Conservation (phyloP, 2,113 vertebrate genomes). For the Apodemus speciosus region DNA sequence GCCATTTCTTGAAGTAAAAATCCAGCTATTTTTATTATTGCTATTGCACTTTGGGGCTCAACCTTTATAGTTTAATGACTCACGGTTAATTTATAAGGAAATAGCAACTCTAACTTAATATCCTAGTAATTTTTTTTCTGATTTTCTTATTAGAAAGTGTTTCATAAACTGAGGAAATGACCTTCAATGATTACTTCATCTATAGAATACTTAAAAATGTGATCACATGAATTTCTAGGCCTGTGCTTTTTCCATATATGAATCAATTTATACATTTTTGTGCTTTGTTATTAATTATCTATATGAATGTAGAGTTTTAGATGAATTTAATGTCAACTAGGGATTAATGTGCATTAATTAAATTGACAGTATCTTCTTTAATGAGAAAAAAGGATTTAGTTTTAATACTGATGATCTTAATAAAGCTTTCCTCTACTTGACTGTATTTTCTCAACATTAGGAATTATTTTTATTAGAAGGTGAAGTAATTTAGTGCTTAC, state of each 20-base stretch:
- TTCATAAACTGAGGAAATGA: conserved; percentile 29
- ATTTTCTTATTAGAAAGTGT: conserved; percentile 21
- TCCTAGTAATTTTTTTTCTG: conserved; percentile 16
- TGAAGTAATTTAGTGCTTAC: conserved; percentile 85
- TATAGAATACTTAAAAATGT: conserved; percentile 44
- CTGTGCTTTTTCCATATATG: conserved; percentile 77
- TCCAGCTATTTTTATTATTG: not conserved
- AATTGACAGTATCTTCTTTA: conserved; percentile 96
- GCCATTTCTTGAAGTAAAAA: not conserved
- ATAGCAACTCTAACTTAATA: conserved; percentile 2
- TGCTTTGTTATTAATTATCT: conserved; percentile 86
- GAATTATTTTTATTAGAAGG: conserved; percentile 91
- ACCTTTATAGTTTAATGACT: conserved; percentile 21
- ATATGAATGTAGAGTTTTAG: conserved; percentile 88
- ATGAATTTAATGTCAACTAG: conserved; percentile 94
- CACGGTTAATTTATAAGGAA: conserved; percentile 3
- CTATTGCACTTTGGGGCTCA: not conserved
- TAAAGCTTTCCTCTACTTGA: conserved; percentile 92
- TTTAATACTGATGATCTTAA: conserved; percentile 95
- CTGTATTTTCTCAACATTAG: conserved; percentile 91
- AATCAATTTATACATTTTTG: conserved; percentile 74
- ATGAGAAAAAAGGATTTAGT: conserved; percentile 96
- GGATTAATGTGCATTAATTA: conserved; percentile 99
- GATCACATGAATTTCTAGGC: conserved; percentile 39
- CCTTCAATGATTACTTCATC: conserved; percentile 29